A percentile compares a stretch with the other conserved stretches of the same genome.
These are phyloP conservation scores for Neosilurus mollespiculum DNA, from an alignment of 2,797 vertebrate genomes.

Conservation along the genomic window DNA sequence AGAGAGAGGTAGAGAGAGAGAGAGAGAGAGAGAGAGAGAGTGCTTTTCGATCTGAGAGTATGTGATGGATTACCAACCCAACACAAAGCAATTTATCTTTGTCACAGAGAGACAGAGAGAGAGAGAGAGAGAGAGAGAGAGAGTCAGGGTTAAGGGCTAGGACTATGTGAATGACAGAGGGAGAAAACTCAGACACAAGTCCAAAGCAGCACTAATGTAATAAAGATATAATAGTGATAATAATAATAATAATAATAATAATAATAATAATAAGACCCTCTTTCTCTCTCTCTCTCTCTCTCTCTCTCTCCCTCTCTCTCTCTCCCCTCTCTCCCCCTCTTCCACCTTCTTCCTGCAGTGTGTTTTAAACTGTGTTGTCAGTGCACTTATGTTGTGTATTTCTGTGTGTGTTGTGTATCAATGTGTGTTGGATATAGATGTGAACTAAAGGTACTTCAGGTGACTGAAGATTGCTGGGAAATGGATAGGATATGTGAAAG, in stretches of 20 bases:
- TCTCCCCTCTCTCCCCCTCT: too few relatives aligned
- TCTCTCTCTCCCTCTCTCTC: too few relatives aligned
- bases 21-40: neutral
- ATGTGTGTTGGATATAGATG: too few relatives aligned
- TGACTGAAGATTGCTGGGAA: too few relatives aligned
- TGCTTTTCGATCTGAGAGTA: neutral
- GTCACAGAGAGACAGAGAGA: neutral
- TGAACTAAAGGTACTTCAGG: too few relatives aligned
- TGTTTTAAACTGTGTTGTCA: neutral
- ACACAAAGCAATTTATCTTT: constrained; percentile 2
- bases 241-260: too few relatives aligned
- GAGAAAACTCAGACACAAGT: neutral
- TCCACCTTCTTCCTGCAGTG: neutral
- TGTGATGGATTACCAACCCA: constrained; percentile 1
- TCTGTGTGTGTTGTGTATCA: too few relatives aligned
- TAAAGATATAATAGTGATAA: too few relatives aligned
- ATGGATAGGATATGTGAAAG: too few relatives aligned
- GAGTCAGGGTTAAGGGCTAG: neutral
- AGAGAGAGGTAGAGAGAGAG: neutral
- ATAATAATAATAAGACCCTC: neutral
- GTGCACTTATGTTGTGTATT: too few relatives aligned
- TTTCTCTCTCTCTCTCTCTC: too few relatives aligned
- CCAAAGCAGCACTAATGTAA: neutral
- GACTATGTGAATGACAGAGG: neutral
- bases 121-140: neutral